These are phyloP conservation scores for Orgyia antiqua DNA, from an alignment of 2,888 invertebrate species.

Conservation along the genomic window DNA sequence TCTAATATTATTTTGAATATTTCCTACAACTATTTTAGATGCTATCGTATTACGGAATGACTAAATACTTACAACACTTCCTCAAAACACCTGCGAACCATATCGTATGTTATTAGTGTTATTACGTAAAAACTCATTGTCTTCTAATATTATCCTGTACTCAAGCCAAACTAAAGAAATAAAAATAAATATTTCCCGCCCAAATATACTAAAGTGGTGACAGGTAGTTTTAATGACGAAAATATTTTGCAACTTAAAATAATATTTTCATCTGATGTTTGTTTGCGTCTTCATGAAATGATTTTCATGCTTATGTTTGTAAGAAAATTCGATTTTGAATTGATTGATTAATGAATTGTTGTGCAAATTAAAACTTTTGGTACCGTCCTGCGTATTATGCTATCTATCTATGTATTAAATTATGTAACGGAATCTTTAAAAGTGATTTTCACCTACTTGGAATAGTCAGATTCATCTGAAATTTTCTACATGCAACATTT, in stretches of 20 bases:
- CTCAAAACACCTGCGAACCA: slow-evolving; percentile 28
- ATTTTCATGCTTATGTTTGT: too few species aligned
- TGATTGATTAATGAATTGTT: too few species aligned
- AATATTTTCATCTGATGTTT: background rate
- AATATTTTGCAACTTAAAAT: background rate
- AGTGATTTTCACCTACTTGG: too few species aligned
- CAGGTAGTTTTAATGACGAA: background rate
- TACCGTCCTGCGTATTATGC: too few species aligned
- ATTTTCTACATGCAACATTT: too few species aligned
- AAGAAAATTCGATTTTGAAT: too few species aligned
- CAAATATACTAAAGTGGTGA: background rate
- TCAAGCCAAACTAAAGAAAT: slow-evolving; percentile 27
- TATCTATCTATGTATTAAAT: too few species aligned
- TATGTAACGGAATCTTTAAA: too few species aligned
- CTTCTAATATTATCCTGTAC: slow-evolving; percentile 23
- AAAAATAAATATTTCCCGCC: slow-evolving; percentile 22
- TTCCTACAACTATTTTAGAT: slow-evolving; percentile 7
- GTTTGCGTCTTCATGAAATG: too few species aligned
- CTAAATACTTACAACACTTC: slow-evolving; percentile 15
- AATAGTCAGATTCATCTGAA: too few species aligned
- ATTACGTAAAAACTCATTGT: slow-evolving; percentile 34
- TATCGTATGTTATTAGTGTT: slow-evolving; percentile 7
- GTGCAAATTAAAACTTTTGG: too few species aligned
- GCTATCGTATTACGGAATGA: slow-evolving; percentile 11
- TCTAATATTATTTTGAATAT: background rate